Evolutionary conservation across 2,888 invertebrate species (phyloP), one percentile per base, ranked within the genome.

Genomic region (Ichneumoninae sp.): DNA sequence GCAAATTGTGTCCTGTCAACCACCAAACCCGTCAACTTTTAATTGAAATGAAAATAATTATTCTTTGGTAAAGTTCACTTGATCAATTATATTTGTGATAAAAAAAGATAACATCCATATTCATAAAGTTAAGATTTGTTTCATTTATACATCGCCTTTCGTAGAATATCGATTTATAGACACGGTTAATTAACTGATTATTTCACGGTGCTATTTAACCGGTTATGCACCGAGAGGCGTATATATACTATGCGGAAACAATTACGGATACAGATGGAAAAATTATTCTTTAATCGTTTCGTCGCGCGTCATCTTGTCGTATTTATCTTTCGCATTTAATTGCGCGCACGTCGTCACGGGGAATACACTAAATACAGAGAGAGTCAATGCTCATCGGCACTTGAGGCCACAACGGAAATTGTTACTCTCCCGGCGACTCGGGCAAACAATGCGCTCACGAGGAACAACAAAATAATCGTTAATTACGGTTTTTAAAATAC

Each of bases 341-440:
- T 57, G 26, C 57, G 57, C 13, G 8, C 57, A 0, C 57, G 44
- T 26, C 26, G 57, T 57, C 57, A 10, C 26, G 10, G 10, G 57
- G 2, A 57, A 57, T 22, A 57, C 10, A 57, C 26, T 22, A 57
- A 57, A 26, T 26, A 26, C 26, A 22, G 26, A n/a, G 57, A 10
- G 57, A 13, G 57, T 57, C 26, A 26, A 54, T 44, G 54, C 71
- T 71, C 22, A 54, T 78, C 66, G 83, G 69, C 83, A 83, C 83
- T 83, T 80, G 83, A 72, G 72, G 80, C 71, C 71, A 76, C 83
- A 76, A 76, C 68, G 62, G 33, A 52, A 83, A 80, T 76, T 60
- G 60, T 76, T 60, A 36, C 62, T 62, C 74, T 62, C 50, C 22
- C 44, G 8, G 57, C 66, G 71, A 47, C 76, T 80, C 57, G 75